Evolutionary conservation across 2,113 vertebrate species (phyloP).

Genomic region (Myotis lucifugus): DNA sequence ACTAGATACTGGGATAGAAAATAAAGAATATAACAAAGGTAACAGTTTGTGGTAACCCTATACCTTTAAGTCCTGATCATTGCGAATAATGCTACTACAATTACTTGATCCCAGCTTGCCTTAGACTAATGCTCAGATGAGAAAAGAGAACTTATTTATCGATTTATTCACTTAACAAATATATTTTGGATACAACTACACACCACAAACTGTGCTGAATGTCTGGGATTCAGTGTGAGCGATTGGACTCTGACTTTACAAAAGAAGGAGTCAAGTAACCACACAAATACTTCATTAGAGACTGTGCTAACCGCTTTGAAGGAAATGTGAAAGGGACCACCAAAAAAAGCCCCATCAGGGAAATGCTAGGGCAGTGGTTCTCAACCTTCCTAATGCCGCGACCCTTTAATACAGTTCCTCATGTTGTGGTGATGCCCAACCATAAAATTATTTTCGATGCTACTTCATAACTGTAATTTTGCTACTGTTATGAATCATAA

Average conservation of each 20-base stretch:
- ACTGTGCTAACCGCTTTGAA: neutral
- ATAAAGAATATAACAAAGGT: constrained; percentile 17
- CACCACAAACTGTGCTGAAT: neutral
- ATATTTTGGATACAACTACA: neutral
- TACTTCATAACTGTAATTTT: too few species aligned
- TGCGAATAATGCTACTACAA: neutral
- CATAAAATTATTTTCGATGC: too few species aligned
- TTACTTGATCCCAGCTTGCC: neutral
- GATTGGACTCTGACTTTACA: neutral
- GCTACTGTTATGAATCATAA: too few species aligned
- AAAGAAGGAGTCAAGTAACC: neutral
- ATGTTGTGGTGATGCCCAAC: too few species aligned
- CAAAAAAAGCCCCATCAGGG: neutral
- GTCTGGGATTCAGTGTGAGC: neutral
- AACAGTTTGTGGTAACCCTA: neutral
- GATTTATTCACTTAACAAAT: neutral
- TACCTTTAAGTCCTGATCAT: neutral
- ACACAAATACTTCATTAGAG: constrained; percentile 29
- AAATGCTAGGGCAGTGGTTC: neutral
- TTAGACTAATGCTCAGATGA: neutral
- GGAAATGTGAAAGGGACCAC: neutral
- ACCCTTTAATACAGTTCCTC: too few species aligned
- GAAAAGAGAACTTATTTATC: neutral
- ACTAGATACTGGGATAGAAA: neutral
- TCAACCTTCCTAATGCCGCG: too few species aligned